A percentile compares a stretch with the other conserved stretches of the same genome.
Evolutionary conservation across 2,888 invertebrate species (phyloP).

Genomic region (Hedya salicella): DNA sequence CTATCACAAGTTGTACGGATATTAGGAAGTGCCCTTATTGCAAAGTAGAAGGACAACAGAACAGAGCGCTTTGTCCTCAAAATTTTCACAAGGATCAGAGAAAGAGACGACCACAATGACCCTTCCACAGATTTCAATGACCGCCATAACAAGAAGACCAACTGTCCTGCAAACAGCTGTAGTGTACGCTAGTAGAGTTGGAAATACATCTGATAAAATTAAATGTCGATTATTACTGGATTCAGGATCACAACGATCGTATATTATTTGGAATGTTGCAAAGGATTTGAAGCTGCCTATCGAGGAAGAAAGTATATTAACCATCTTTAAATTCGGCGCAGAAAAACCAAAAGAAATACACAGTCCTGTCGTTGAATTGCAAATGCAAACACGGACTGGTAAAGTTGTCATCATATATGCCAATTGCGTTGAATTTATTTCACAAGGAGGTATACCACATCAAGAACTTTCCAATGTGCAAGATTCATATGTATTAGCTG

Average conservation of each 20-base stretch:
- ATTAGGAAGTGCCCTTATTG: not conserved
- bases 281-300: not conserved
- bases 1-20: not conserved
- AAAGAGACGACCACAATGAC: not conserved
- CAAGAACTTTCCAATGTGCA: not conserved
- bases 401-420: not conserved
- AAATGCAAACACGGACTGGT: not conserved
- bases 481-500: not conserved
- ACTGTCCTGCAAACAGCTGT: constrained; percentile 1
- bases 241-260: constrained; percentile 7
- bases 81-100: not conserved
- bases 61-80: constrained; percentile 1
- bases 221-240: not conserved
- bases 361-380: not conserved
- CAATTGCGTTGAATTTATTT: constrained; percentile 1
- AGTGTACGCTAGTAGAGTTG: not conserved
- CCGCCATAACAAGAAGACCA: not conserved
- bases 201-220: not conserved
- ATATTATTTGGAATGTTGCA: not conserved
- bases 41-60: not conserved
- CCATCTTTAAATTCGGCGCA: constrained; percentile 2
- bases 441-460: not conserved
- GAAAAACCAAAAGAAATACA: not conserved
- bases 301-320: constrained; percentile 3
- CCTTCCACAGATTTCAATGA: no score